A percentile compares a stretch with the other conserved stretches of the same genome.
These are phyloP conservation scores for Drosophila baimaii DNA, from an alignment of 1,140 invertebrate species.

Conservation along the genomic window DNA sequence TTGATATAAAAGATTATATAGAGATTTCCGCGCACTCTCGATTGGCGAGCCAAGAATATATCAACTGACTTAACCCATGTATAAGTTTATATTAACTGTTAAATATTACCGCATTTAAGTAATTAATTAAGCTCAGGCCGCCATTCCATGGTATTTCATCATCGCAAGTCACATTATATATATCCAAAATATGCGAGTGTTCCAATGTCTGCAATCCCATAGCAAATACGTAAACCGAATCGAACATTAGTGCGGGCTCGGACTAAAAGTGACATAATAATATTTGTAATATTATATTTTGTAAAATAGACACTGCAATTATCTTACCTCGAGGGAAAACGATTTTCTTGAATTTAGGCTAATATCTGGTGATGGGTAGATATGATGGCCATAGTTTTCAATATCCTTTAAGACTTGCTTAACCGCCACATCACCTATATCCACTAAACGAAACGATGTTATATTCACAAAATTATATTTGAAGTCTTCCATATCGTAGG, in stretches of 20 bases:
- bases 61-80: background rate
- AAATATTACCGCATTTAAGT: conserved; percentile 91
- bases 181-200: conserved; percentile 84
- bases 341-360: conserved; percentile 28
- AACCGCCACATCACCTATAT: conserved; percentile 90
- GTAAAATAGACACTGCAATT: too few relatives aligned
- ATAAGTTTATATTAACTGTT: background rate
- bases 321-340: conserved; percentile 51
- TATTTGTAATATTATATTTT: background rate
- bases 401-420: conserved; percentile 91
- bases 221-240: conserved; percentile 95
- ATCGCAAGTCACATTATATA: conserved; percentile 93
- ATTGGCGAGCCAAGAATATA: background rate
- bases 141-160: conserved; percentile 93
- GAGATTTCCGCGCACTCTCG: background rate
- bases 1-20: background rate
- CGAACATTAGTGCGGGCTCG: conserved; percentile 95
- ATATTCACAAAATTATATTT: conserved; percentile 97
- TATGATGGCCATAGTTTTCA: conserved; percentile 85
- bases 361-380: conserved; percentile 19
- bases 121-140: conserved; percentile 94
- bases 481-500: conserved; percentile 96
- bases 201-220: conserved; percentile 92
- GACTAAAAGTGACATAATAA: conserved; percentile 87
- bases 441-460: conserved; percentile 94